phyloP scores from a whole-genome alignment of 2,888 invertebrate species.

The Microctonus aethiopoides region DNA sequence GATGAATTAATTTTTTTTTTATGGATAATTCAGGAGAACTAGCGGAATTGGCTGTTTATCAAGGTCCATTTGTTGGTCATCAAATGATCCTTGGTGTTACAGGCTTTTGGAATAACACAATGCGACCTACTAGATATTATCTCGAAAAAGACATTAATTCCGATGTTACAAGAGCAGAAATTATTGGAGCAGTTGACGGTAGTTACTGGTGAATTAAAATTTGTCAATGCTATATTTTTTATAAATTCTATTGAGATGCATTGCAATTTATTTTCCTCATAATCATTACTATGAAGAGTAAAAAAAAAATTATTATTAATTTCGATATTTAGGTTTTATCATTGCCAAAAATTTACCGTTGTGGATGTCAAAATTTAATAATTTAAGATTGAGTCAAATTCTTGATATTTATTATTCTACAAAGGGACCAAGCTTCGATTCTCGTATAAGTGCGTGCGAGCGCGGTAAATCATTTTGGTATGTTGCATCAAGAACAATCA shows the following conservation, averaged over 20 bases:
- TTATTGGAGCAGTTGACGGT: conserved; percentile 78
- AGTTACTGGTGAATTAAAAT: conserved; percentile 36
- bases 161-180: conserved; percentile 77
- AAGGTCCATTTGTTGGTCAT: conserved; percentile 70
- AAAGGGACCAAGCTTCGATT: conserved; percentile 72
- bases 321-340: conserved; percentile 68
- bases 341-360: conserved; percentile 69
- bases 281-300: background rate
- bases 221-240: too few relatives aligned
- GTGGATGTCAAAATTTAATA: conserved; percentile 70
- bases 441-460: conserved; percentile 72
- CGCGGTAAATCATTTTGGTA: conserved; percentile 68
- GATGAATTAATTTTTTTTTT: conserved; percentile 14
- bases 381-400: conserved; percentile 73
- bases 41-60: conserved; percentile 76
- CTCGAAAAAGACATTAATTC: conserved; percentile 70
- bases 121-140: conserved; percentile 72
- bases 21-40: conserved; percentile 73
- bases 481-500: conserved; percentile 54
- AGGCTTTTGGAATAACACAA: conserved; percentile 76
- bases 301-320: background rate
- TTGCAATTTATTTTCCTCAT: background rate
- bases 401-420: conserved; percentile 78
- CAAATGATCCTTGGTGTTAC: conserved; percentile 70
- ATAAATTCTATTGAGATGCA: conserved; percentile 6